Conservation (phyloP, 1,140 invertebrate species). For the Bilobella aurantiaca region DNA sequence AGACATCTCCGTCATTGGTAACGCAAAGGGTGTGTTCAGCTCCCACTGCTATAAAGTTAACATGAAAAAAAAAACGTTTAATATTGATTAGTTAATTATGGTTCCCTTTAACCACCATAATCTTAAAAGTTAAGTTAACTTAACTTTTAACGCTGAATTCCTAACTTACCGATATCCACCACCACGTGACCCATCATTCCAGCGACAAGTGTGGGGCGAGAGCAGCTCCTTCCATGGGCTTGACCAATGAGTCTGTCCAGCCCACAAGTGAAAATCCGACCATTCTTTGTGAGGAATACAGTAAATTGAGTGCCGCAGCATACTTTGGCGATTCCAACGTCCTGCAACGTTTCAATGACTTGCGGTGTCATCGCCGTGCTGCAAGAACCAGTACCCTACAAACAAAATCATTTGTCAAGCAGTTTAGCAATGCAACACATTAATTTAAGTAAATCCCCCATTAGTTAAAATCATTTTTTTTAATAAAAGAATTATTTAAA, state of each 20-base stretch:
- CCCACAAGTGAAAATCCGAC: constrained; percentile 53
- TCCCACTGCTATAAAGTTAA: constrained; percentile 43
- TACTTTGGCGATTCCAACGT: constrained; percentile 50
- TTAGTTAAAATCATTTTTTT: constrained; percentile 44
- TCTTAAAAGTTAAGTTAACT: neutral
- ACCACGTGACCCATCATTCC: neutral
- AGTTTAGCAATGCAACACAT: too few relatives aligned
- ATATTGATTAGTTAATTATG: too few relatives aligned
- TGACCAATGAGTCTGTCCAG: constrained; percentile 52
- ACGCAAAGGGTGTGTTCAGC: constrained; percentile 47
- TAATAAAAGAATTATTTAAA: neutral
- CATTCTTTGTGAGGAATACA: constrained; percentile 52
- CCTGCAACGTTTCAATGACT: constrained; percentile 47
- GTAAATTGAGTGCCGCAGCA: constrained; percentile 55
- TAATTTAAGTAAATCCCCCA: too few relatives aligned
- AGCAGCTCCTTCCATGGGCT: constrained; percentile 40
- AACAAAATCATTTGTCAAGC: neutral
- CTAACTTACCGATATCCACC: neutral
- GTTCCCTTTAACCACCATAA: too few relatives aligned
- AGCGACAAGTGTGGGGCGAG: constrained; percentile 18
- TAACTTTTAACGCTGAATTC: neutral
- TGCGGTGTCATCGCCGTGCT: constrained; percentile 34
- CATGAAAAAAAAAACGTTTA: too few relatives aligned
- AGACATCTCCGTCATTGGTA: constrained; percentile 46
- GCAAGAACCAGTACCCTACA: constrained; percentile 16